A percentile compares a stretch with the other conserved stretches of the same genome.
Conservation (phyloP, 2,888 invertebrate genomes). For the Platycheirus albimanus region DNA sequence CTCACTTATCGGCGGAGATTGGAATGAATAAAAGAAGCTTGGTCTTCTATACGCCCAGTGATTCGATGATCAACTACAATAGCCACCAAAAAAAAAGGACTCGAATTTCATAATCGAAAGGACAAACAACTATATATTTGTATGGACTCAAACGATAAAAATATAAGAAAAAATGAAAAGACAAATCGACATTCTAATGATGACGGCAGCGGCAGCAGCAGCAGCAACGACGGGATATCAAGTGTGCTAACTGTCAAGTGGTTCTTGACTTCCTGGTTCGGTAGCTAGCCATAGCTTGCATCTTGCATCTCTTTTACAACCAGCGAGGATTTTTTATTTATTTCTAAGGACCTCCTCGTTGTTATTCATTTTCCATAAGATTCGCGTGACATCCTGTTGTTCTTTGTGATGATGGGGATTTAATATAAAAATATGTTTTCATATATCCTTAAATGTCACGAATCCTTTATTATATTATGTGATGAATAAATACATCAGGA, state of each 20-base stretch:
- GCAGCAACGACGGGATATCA: constrained; percentile 52
- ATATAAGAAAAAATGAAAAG: constrained; percentile 3
- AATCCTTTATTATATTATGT: constrained; percentile 39
- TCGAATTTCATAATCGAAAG: constrained; percentile 48
- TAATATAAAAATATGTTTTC: constrained; percentile 63
- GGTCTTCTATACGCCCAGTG: constrained; percentile 47
- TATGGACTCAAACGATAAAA: no score
- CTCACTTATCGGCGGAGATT: constrained; percentile 8
- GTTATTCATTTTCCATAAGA: constrained; percentile 61
- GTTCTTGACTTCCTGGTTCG: constrained; percentile 60
- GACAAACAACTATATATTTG: constrained; percentile 21
- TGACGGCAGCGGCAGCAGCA: constrained; percentile 43
- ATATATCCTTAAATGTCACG: constrained; percentile 70
- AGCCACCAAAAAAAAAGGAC: constrained; percentile 43
- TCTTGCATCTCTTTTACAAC: constrained; percentile 41
- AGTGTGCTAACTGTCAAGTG: constrained; percentile 73
- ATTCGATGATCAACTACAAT: constrained; percentile 72
- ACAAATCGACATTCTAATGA: constrained; percentile 71
- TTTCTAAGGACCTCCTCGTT: constrained; percentile 45
- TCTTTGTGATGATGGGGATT: constrained; percentile 23
- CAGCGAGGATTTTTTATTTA: neutral
- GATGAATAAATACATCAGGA: no score
- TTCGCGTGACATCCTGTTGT: constrained; percentile 72
- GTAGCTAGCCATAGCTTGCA: constrained; percentile 47
- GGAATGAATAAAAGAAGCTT: constrained; percentile 34